A percentile compares a stretch with the other conserved stretches of the same genome.
Evolutionary conservation across 1,140 invertebrate genomes (phyloP).

Genomic region (Drosophila kanapiae): DNA sequence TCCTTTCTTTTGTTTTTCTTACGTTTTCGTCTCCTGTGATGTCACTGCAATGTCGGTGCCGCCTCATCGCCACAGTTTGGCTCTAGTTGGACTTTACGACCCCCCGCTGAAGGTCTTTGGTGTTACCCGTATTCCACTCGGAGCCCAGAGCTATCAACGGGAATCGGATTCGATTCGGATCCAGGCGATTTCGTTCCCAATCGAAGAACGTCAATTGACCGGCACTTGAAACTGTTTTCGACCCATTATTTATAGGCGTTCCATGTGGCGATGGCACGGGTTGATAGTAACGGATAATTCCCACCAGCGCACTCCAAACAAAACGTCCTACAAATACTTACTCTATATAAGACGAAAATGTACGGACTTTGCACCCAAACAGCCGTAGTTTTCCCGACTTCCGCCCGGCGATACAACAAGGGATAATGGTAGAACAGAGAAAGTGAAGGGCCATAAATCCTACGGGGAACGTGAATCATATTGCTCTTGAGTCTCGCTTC

Average conservation of each 20-base stretch:
- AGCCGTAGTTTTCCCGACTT: conserved; percentile 24
- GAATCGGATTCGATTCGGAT: conserved; percentile 7
- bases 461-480: conserved; percentile 13
- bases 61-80: neutral
- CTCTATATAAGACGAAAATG: neutral
- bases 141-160: neutral
- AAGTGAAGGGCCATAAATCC: conserved; percentile 34
- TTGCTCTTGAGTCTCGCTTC: neutral
- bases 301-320: neutral
- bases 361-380: conserved; percentile 29
- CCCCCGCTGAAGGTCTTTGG: conserved; percentile 18
- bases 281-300: conserved; percentile 50
- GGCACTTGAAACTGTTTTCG: conserved; percentile 45
- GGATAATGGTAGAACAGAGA: neutral
- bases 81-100: conserved; percentile 25
- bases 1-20: too few species aligned
- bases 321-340: neutral
- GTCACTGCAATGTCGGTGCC: neutral
- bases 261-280: conserved; percentile 24
- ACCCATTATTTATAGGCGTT: conserved; percentile 50
- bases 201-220: conserved; percentile 33
- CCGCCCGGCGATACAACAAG: conserved; percentile 17
- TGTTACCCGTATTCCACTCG: neutral
- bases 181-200: neutral
- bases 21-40: conserved; percentile 1